Percentiles rank a stretch among this genome's conserved stretches.
Evolutionary conservation across 2,797 vertebrate genomes (phyloP).

Genomic region (Myripristis jacobus): DNA sequence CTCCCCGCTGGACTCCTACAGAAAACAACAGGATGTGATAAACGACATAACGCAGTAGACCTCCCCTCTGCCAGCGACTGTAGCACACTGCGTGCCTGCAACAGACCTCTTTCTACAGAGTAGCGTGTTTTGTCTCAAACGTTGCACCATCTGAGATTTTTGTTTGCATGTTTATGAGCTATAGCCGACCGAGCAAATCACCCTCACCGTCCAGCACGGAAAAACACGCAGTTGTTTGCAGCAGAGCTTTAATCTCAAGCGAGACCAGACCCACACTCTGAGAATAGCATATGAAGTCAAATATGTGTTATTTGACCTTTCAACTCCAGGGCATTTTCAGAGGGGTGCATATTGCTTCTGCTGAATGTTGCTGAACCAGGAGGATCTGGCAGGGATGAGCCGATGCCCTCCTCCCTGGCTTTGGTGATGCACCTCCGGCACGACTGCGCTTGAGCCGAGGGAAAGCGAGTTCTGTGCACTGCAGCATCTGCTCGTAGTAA

Average conservation of each 20-base stretch:
- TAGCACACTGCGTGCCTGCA: not conserved
- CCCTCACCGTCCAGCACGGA: conserved; percentile 14
- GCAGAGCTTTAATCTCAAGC: not conserved
- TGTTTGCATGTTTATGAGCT: not conserved
- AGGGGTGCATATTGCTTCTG: not conserved
- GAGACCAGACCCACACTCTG: not conserved
- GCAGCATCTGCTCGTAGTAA: no score
- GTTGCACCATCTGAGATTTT: not conserved
- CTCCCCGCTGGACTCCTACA: conserved; percentile 16
- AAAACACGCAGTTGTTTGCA: conserved; percentile 23
- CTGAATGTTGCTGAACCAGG: not conserved
- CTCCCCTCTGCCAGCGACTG: not conserved
- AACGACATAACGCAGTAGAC: conserved; percentile 24
- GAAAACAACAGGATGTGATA: conserved; percentile 46
- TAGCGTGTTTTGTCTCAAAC: not conserved
- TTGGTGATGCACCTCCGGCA: not conserved
- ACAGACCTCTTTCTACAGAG: not conserved
- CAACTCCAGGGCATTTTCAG: no score
- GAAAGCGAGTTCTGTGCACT: not conserved
- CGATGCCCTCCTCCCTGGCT: not conserved
- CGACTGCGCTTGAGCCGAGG: not conserved
- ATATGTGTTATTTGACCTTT: not conserved
- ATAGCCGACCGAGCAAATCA: conserved; percentile 3
- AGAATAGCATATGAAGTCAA: not conserved
- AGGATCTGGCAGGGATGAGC: not conserved